Evolutionary conservation across 2,113 vertebrate genomes (phyloP).

Genomic region (Galemys pyrenaicus): DNA sequence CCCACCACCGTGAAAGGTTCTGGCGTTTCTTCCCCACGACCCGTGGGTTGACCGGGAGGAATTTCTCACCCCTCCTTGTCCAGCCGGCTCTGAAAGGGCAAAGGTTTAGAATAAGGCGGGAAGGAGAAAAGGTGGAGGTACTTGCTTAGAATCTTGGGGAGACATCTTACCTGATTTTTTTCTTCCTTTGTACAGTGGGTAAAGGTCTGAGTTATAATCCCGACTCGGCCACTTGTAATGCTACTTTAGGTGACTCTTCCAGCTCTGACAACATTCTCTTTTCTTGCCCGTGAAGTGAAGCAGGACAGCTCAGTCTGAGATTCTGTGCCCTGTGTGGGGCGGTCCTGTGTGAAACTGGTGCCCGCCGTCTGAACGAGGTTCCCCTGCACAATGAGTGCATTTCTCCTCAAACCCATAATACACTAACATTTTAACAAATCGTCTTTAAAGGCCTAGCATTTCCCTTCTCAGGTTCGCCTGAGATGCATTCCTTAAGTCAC

Average conservation of each 20-base stretch:
- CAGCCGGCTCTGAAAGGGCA: background rate
- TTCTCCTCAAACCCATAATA: background rate
- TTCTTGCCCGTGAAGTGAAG: background rate
- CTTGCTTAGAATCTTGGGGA: background rate
- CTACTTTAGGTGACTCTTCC: background rate
- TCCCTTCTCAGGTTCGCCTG: background rate
- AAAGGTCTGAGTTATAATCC: background rate
- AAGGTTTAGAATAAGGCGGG: background rate
- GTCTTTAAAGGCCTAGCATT: background rate
- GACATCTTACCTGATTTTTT: too few relatives aligned
- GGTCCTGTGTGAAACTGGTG: background rate
- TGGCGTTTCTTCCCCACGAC: constrained; percentile 55
- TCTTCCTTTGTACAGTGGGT: background rate
- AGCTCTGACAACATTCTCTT: background rate
- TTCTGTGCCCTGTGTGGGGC: background rate
- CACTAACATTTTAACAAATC: background rate
- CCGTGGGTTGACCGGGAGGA: constrained; percentile 29
- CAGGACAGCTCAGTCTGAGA: background rate
- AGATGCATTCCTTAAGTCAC: background rate
- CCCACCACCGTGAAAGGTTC: constrained; percentile 24
- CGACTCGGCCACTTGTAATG: background rate
- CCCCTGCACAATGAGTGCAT: background rate
- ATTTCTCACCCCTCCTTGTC: constrained; percentile 12
- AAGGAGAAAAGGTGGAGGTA: background rate
- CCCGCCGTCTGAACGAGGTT: background rate